Conservation (phyloP, 2,888 invertebrate genomes). For the Ypsolopha scabrella region DNA sequence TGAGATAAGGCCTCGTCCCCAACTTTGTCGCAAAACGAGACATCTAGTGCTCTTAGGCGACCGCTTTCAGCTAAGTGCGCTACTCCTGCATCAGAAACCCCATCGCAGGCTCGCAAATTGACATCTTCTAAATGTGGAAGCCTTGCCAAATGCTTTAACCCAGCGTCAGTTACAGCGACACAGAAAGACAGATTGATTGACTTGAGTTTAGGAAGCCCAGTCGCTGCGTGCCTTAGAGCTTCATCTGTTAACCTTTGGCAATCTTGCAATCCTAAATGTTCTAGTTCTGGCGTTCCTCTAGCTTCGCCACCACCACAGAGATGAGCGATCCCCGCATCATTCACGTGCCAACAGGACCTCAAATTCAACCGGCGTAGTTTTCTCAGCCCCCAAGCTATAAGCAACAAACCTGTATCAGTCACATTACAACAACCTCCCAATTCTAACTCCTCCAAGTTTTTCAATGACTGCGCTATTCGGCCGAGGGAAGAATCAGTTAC, state of each 20-base stretch:
- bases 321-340: constrained; percentile 91
- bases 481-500: constrained; percentile 92
- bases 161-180: constrained; percentile 93
- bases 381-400: constrained; percentile 89
- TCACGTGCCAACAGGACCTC: constrained; percentile 92
- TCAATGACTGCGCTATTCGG: constrained; percentile 85
- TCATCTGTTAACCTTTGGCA: constrained; percentile 95
- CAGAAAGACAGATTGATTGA: constrained; percentile 95
- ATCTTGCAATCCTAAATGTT: constrained; percentile 91
- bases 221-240: constrained; percentile 85
- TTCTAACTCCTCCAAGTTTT: constrained; percentile 88
- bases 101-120: constrained; percentile 93
- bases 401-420: constrained; percentile 87
- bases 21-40: constrained; percentile 96
- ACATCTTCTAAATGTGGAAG: constrained; percentile 87
- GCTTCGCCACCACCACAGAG: constrained; percentile 82
- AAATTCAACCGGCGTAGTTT: constrained; percentile 87
- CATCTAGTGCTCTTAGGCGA: constrained; percentile 85
- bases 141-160: constrained; percentile 87
- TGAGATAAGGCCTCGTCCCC: constrained; percentile 91
- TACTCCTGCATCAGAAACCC: constrained; percentile 92
- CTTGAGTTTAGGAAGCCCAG: constrained; percentile 83
- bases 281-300: constrained; percentile 84
- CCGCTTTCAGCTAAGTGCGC: constrained; percentile 93
- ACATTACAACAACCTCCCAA: constrained; percentile 93